Evolutionary conservation across 2,888 invertebrate genomes (phyloP), one percentile per base, ranked within the genome.

Genomic region (Neoscelio sp.): DNA sequence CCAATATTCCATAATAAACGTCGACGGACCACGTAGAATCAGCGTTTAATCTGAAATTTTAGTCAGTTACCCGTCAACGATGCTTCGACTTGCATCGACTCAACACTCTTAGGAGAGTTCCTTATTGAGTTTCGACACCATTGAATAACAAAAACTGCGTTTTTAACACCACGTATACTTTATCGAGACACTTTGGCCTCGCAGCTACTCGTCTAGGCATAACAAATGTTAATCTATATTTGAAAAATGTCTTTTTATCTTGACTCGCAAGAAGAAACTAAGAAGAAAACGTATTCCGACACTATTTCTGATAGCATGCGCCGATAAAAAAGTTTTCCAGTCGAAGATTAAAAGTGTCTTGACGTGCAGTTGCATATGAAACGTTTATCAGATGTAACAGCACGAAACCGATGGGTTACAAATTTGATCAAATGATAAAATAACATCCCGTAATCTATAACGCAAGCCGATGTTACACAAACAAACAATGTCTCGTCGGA

Each of bases 351-450:
- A 52, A 52, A 44, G 42, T 35, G 8, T 44, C 58, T 42, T 52
- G 33, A 38, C 50, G 33, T 28, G 46, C n/a, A 40, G 40, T 15
- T 50, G 30, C 58, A 50, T 50, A 50, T 30, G n/a, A 56, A 56
- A 17, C 33, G 17, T 54, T 54, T 56, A 68, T 71, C 70, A 71
- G 54, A 62, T 46, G 30, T 28, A 62, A 54, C 52, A 56, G 28
- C 56, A 48, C 38, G 30, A 70, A 64, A 38, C 40, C 84, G 84
- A 88, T 88, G 85, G 82, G 83, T 83, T 56, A 81, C 84, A 82
- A 82, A 83, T 85, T 82, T 83, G 85, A 87, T 86, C 83, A 83
- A 85, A 86, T 60, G 71, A 77, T 87, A 86, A 83, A 77, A 73
- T 80, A 58, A 60, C 68, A 73, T 73, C 73, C 52, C 71, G 82